Evolutionary conservation across 2,113 vertebrate species (phyloP).

Genomic region (Cynocephalus volans): DNA sequence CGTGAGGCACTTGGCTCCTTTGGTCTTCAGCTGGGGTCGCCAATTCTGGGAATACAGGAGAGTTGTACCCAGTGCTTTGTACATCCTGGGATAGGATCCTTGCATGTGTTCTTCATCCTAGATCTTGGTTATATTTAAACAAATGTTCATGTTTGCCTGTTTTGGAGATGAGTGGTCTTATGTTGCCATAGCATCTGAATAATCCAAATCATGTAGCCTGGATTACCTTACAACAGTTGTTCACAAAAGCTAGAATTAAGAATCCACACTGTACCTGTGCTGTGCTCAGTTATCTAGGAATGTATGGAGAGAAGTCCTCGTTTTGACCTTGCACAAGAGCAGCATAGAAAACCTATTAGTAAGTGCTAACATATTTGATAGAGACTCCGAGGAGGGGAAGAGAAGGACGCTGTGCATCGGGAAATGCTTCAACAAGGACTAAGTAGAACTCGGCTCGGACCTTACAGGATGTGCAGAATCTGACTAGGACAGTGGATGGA

Average conservation of each 20-base stretch:
- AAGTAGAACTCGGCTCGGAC: neutral
- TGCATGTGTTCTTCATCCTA: slow-evolving; percentile 1
- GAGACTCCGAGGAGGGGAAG: neutral
- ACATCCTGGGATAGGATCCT: neutral
- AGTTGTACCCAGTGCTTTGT: neutral
- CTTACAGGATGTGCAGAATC: neutral
- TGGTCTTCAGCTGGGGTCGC: neutral
- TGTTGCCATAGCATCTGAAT: neutral
- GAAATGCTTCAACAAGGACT: neutral
- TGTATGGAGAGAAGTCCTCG: neutral
- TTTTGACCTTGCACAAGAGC: neutral
- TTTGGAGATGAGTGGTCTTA: slow-evolving; percentile 17
- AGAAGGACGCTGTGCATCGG: neutral
- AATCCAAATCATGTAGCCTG: neutral
- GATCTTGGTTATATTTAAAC: neutral
- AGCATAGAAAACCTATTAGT: neutral
- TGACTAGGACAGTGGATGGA: neutral
- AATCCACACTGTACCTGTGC: neutral
- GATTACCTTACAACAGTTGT: neutral
- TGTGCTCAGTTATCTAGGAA: neutral
- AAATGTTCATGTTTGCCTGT: neutral
- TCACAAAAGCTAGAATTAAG: neutral
- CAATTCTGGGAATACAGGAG: neutral
- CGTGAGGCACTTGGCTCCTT: neutral
- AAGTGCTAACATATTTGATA: neutral